Percentiles rank a stretch among this genome's conserved stretches.
These are phyloP conservation scores for Mystacides longicornis DNA, from an alignment of 2,888 invertebrate genomes.

Conservation along the genomic window DNA sequence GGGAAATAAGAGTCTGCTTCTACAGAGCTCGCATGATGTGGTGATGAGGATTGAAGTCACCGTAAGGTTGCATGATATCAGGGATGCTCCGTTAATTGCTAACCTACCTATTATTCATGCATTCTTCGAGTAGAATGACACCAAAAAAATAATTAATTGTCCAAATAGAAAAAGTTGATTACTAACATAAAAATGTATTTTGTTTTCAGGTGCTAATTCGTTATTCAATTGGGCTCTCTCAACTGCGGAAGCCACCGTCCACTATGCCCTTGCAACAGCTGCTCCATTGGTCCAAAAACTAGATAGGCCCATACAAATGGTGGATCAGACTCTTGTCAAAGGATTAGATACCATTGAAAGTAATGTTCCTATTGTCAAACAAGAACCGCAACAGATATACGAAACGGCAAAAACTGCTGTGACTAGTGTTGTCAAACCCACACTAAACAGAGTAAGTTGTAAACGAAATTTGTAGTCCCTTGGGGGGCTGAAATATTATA, in stretches of 20 bases:
- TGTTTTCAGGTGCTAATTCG: slow-evolving; percentile 50
- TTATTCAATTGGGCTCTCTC: slow-evolving; percentile 62
- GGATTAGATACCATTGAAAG: slow-evolving; percentile 59
- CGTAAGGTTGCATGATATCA: too few relatives aligned
- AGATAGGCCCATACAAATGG: slow-evolving; percentile 48
- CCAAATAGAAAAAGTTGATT: too few relatives aligned
- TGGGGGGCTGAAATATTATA: neutral
- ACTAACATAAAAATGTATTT: neutral
- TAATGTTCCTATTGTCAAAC: slow-evolving; percentile 58
- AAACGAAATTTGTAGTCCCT: neutral
- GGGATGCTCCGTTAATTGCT: too few relatives aligned
- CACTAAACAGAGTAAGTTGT: slow-evolving; percentile 6
- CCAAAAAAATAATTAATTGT: too few relatives aligned
- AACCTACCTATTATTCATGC: too few relatives aligned
- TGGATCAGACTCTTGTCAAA: slow-evolving; percentile 60
- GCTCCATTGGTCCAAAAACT: slow-evolving; percentile 53
- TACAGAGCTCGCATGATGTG: too few relatives aligned
- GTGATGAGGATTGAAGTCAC: too few relatives aligned
- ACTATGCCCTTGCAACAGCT: slow-evolving; percentile 56
- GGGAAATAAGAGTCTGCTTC: too few relatives aligned
- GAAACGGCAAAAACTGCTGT: slow-evolving; percentile 53
- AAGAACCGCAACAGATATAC: slow-evolving; percentile 53
- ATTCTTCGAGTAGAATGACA: too few relatives aligned
- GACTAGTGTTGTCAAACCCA: slow-evolving; percentile 39
- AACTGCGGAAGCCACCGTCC: slow-evolving; percentile 55